Evolutionary conservation across 2,113 vertebrate genomes (phyloP), one percentile per base, ranked within the genome.

Genomic region (Oxyura jamaicensis): DNA sequence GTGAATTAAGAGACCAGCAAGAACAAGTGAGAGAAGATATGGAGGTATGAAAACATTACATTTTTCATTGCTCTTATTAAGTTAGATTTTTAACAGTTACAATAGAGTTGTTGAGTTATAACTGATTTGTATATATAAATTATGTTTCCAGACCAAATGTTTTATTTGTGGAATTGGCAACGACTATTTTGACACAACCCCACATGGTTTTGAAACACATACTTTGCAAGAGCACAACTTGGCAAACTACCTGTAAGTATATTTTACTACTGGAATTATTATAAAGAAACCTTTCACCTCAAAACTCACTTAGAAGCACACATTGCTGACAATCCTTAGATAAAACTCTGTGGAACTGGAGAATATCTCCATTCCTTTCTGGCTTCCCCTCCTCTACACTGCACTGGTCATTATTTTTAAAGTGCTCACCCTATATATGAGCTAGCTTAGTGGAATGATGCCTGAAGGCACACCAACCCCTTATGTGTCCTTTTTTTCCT

Each of bases 121-220:
- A 89, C 35, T 76, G 1, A 58, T 86, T 73, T 66, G 35, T 81
- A 92, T 91, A 69, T 25, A 48, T 46, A 73, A 81, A 50, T 86
- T 79, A 88, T 94, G 86, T 83, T 97, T 88, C 90, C 97, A 99
- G 99, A 99, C 99, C 65, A 99, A 99, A 97, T 99, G 99, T 79
- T 99, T 99, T 97, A 99, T 99, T 96, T 99, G 99, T 96, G 99
- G 99, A 72, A 99, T 99, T 15, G 99, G 99, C 65, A 99, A 99
- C 58, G 99, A 99, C 91, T 99, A 99, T 96, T 99, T 99, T 95
- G 99, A 99, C 97, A 99, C 99, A 2, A 99, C 98, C 5, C 99
- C 99, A 52, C 99, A 99, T 36, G 99, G 99, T 69, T 99, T 99
- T 91, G 99, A 99, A 97, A 99, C 99, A 58, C 99, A 99, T 69